Percentiles rank a stretch among this genome's conserved stretches.
These are phyloP conservation scores for Ceyx cyanopectus DNA, from an alignment of 2,113 vertebrate species.

Conservation along the genomic window DNA sequence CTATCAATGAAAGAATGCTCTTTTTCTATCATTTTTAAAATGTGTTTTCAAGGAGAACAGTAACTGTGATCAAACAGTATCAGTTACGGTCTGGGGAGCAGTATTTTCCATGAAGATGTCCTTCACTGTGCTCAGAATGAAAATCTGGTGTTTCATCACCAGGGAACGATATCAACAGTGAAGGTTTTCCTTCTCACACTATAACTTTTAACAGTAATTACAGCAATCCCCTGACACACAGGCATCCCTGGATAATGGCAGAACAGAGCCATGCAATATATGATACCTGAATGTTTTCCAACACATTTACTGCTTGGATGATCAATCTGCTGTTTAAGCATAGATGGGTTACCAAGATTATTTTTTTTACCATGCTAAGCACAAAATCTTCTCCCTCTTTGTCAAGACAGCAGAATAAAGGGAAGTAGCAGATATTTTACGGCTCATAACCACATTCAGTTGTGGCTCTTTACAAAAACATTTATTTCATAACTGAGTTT, in stretches of 20 bases:
- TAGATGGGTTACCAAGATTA: neutral
- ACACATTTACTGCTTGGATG: neutral
- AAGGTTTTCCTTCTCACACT: neutral
- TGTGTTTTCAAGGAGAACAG: neutral
- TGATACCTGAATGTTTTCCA: neutral
- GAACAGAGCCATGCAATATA: neutral
- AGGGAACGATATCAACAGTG: neutral
- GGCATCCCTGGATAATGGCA: neutral
- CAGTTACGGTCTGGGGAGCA: no score
- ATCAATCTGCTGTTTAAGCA: neutral
- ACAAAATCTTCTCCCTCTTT: neutral
- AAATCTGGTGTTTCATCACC: neutral
- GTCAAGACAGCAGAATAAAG: conserved; percentile 17
- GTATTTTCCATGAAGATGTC: neutral
- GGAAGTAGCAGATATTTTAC: conserved; percentile 20
- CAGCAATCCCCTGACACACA: neutral
- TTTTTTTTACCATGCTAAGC: conserved; percentile 31
- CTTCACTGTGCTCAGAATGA: neutral
- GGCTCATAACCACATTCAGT: conserved; percentile 33
- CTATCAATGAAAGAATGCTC: no score
- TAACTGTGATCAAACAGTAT: neutral
- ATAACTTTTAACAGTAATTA: neutral
- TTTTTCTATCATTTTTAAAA: no score
- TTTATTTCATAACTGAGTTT: neutral
- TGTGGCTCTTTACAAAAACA: neutral